Base-by-base conservation (phyloP, 2,888 invertebrate species). In the Omphaloscelis lunosa region DNA sequence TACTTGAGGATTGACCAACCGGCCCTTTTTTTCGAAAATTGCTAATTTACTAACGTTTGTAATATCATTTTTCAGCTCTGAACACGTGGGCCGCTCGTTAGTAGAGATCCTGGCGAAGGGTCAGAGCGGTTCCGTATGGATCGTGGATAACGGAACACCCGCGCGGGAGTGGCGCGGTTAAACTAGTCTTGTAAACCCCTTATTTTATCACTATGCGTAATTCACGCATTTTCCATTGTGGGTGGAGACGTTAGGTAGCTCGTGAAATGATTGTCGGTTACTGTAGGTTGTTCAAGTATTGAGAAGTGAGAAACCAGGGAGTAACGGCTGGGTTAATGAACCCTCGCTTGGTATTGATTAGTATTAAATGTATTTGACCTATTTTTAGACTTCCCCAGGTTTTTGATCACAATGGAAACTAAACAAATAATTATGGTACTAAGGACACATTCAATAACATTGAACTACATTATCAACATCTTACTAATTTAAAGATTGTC, bases 121-220 rank as follows among this genome's bases (percentile, higher is more conserved):
- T 17, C 97, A 97, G 86, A 98, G 97, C 90, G 98, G 98, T n/a
- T 97, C 97, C 0, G 97, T 98, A 76, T 98, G 98, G 98, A 93
- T 98, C 61, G 97, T 98, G 48, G 98, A 98, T 89, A 98, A 98
- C 88, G 97, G 97, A 17, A 97, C 97, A 88, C 97, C 97, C 6
- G 97, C 97, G 2, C 96, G 97, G 89, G 98, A 98, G 88, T 96
- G 96, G 95, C 96, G 96, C 87, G 96, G 95, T 80, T 96, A 95
- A 90, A 63, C 62, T 62, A 53, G 15, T 4, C 61, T 27, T 71
- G 11, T 27, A 17, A 76, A 63, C 68, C 65, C 65, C 56, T 82
- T 79, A 74, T 62, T 79, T 70, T 56, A 69, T 7, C 59, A 58
- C 12, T 61, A 65, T 77, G 79, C 76, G 75, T 65, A 65, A 61